Percentiles rank a stretch among this genome's conserved stretches.
Conservation (phyloP, 64 coral and sea anemone species). For the Anthopleura sola region DNA sequence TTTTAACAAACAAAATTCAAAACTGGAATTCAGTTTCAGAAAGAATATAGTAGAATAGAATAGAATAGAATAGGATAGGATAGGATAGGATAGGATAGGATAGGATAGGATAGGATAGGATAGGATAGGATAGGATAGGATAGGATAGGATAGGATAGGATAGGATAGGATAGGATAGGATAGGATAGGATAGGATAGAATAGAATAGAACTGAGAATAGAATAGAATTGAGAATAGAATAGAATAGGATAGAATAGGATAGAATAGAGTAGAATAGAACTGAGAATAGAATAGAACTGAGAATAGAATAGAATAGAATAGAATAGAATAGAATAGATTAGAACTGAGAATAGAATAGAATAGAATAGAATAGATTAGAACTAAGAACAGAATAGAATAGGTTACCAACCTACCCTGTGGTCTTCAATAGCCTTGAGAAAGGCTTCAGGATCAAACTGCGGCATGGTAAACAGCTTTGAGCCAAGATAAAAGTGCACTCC, state of each 20-base stretch:
- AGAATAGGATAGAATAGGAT: no score
- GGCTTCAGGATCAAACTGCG: conserved; percentile 42
- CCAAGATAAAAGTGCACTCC: conserved; percentile 23
- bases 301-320: not conserved
- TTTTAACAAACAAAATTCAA: no score
- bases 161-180: not conserved
- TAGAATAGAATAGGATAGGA: no score
- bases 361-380: not conserved
- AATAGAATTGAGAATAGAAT: not conserved
- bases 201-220: no score
- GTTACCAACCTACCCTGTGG: conserved; percentile 59
- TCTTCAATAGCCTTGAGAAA: conserved; percentile 77
- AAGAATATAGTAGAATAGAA: no score
- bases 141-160: not conserved
- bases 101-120: no score
- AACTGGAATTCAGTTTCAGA: no score
- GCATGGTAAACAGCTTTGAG: conserved; percentile 40
- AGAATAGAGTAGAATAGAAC: not conserved
- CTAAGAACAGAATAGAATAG: not conserved
- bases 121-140: no score
- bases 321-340: not conserved
- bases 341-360: no score
- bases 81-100: no score
- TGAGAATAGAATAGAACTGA: not conserved
- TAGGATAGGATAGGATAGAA: not conserved